These are phyloP conservation scores for Cichlasoma orientale DNA, from an alignment of 2,797 vertebrate species.

Conservation along the genomic window DNA sequence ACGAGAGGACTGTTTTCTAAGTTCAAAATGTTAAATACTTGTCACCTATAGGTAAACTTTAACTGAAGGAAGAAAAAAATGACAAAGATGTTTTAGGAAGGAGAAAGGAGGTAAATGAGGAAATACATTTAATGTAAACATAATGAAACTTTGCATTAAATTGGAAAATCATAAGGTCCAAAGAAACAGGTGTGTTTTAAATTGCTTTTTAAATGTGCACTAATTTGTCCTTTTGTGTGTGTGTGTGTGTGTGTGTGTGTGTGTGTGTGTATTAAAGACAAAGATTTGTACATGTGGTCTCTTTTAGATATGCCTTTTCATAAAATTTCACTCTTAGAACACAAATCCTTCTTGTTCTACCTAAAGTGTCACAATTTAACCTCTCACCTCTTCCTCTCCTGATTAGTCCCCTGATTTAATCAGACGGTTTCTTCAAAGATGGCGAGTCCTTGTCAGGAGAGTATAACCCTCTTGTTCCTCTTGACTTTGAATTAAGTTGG, in stretches of 20 bases:
- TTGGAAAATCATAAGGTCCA: neutral
- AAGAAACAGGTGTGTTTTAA: neutral
- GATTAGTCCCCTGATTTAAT: conserved; percentile 11
- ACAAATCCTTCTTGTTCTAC: neutral
- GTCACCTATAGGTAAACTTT: too few species aligned
- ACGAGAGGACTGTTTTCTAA: neutral
- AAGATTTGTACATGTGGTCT: neutral
- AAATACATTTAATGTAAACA: too few species aligned
- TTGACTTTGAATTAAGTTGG: conserved; percentile 52
- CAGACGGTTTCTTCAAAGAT: conserved; percentile 3
- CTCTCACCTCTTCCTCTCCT: conserved; percentile 19
- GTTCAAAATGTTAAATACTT: too few species aligned
- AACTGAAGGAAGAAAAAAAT: too few species aligned
- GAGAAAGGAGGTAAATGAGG: too few species aligned
- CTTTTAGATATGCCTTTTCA: neutral
- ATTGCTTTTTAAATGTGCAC: neutral
- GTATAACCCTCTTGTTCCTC: conserved; percentile 33
- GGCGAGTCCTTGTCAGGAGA: conserved; percentile 12
- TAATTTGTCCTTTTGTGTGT: neutral
- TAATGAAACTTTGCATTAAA: too few species aligned
- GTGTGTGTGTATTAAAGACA: neutral
- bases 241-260: neutral
- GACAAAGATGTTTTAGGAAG: too few species aligned
- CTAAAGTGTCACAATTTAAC: conserved; percentile 17
- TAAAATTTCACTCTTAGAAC: neutral